These are phyloP conservation scores for Montipora sp. DNA, from an alignment of 64 coral and sea anemone genomes.

Conservation along the genomic window DNA sequence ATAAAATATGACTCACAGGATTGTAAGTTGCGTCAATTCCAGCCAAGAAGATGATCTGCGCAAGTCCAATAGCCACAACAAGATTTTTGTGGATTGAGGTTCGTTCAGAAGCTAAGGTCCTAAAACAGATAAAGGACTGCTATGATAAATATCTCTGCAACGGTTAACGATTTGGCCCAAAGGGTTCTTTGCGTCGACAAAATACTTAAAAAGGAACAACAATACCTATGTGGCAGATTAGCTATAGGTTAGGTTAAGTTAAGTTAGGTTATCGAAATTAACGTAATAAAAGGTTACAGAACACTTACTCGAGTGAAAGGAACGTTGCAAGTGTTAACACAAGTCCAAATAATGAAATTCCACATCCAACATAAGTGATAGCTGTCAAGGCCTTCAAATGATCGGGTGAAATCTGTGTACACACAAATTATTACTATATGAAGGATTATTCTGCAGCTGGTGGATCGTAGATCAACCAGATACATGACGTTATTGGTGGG, in stretches of 20 bases:
- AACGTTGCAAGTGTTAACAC: conserved; percentile 87
- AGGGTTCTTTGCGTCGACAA: too few relatives aligned
- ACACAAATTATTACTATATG: too few relatives aligned
- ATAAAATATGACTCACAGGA: conserved; percentile 53
- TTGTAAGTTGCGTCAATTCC: conserved; percentile 86
- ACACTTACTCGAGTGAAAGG: conserved; percentile 85
- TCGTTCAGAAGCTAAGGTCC: conserved; percentile 88
- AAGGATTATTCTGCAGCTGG: too few relatives aligned
- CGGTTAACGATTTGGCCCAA: too few relatives aligned
- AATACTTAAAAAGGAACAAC: too few relatives aligned
- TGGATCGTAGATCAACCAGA: too few relatives aligned
- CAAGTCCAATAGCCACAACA: conserved; percentile 93
- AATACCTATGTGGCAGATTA: too few relatives aligned
- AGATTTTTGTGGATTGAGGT: conserved; percentile 96
- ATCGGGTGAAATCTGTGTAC: conserved; percentile 18
- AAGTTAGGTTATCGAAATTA: background rate
- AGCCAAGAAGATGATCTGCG: conserved; percentile 91
- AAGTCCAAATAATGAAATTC: conserved; percentile 88
- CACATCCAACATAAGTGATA: conserved; percentile 92
- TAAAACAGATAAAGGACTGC: background rate
- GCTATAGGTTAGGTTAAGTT: too few relatives aligned
- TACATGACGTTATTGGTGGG: too few relatives aligned
- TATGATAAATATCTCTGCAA: too few relatives aligned
- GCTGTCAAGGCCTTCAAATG: conserved; percentile 68
- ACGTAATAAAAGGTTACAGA: background rate